Conservation (phyloP, 2,888 invertebrate species). For the Ormia ochracea region DNA sequence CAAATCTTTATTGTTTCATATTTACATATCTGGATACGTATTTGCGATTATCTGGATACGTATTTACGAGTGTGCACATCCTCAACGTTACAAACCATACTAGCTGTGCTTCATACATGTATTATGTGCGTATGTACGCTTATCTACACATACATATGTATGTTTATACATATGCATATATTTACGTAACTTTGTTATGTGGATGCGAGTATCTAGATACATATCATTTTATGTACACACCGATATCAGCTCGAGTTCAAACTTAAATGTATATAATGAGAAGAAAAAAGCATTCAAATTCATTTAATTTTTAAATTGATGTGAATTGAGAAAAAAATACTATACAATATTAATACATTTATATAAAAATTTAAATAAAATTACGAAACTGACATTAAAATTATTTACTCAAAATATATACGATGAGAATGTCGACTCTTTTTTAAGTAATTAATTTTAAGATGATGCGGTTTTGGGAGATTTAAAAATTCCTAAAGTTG, state of each 20-base stretch:
- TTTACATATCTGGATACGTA: not conserved
- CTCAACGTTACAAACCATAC: too few relatives aligned
- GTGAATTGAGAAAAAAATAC: slow-evolving; percentile 7
- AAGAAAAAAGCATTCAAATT: slow-evolving; percentile 43
- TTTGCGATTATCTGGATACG: too few relatives aligned
- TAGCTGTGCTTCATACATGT: too few relatives aligned
- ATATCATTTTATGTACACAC: not conserved
- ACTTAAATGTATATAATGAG: slow-evolving; percentile 41
- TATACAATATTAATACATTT: slow-evolving; percentile 19
- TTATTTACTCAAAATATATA: not conserved
- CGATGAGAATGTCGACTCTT: not conserved
- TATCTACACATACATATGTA: not conserved
- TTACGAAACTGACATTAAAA: not conserved
- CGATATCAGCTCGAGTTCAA: slow-evolving; percentile 28
- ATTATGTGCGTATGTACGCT: not conserved
- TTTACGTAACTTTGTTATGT: not conserved
- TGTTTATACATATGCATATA: not conserved
- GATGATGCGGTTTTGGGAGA: too few relatives aligned
- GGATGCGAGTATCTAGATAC: too few relatives aligned
- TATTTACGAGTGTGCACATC: too few relatives aligned
- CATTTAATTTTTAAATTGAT: slow-evolving; percentile 42
- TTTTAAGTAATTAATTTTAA: too few relatives aligned
- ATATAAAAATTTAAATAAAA: slow-evolving; percentile 7
- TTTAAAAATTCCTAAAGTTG: too few relatives aligned
- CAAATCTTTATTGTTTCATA: slow-evolving; percentile 40